Base-by-base conservation (phyloP, 2,113 vertebrate species). In the Gulo gulo region DNA sequence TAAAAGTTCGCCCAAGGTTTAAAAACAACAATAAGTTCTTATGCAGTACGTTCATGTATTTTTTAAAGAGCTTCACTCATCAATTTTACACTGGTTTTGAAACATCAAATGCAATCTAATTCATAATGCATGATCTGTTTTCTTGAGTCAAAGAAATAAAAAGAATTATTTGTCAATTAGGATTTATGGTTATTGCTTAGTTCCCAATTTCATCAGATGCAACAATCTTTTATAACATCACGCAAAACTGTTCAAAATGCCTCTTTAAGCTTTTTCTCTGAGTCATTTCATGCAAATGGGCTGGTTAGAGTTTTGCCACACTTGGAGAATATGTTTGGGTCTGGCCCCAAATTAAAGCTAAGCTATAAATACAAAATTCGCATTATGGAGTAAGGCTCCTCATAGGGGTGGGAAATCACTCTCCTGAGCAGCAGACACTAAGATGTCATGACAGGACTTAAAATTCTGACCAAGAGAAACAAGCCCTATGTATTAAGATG, bases 141-240 rank as follows among this genome's bases (percentile, higher is more conserved):
- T 45, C 71, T 81, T 67, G 78, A 73, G n/a, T 88, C 57, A 97
- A 89, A 79, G 18, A 97, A 92, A 71, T 82, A 93, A 36, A 59
- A 23, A 83, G 50, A 93, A 78, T 55, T 67, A 34, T 23, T 34
- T 93, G 26, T 85, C 76, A 69, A 47, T 71, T 93, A 73, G 42
- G 24, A 82, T 59, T 45, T 59, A 88, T 24, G 13, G 57, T 78
- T 95, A 65, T 83, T 20, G 16, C 61, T 92, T 47, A 83, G 36
- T 92, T 96, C n/a, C 55, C 34, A 71, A 94, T 36, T 79, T 88
- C 52, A 92, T 61, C 45, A 95, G 18, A 89, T n/a, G 26, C 39
- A 69, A 63, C 57, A 61, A 88, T 82, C 20, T 81, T 92, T 39
- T 63, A 45, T 88, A 95, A 85, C 36, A 83, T 45, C 31, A 55